Conservation (phyloP, 2,113 vertebrate genomes). For the Pygoscelis antarcticus region DNA sequence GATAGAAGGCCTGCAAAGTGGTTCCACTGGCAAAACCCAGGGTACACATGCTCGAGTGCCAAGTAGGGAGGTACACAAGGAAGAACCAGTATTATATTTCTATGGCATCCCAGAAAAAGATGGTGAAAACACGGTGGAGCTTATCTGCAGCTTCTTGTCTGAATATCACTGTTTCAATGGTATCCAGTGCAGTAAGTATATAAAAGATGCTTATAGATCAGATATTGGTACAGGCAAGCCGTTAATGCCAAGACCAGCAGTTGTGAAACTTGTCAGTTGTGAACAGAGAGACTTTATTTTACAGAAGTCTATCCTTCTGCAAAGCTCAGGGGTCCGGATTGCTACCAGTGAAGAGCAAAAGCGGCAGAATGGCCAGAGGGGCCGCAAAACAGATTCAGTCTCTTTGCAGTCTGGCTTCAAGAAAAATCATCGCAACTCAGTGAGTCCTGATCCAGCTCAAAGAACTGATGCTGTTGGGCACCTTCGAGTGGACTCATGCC, state of each 20-base stretch:
- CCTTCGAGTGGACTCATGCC: background rate
- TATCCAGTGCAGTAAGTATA: slow-evolving; percentile 74
- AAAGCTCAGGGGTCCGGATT: slow-evolving; percentile 74
- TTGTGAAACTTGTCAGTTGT: slow-evolving; percentile 74
- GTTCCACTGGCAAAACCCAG: slow-evolving; percentile 35
- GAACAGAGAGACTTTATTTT: slow-evolving; percentile 81
- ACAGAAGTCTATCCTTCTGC: slow-evolving; percentile 76
- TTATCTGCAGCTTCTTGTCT: slow-evolving; percentile 76
- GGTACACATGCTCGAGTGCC: slow-evolving; percentile 2
- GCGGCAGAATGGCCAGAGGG: background rate
- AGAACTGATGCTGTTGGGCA: background rate
- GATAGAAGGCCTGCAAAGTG: slow-evolving; percentile 90
- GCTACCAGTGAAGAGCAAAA: slow-evolving; percentile 65
- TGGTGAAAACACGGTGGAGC: slow-evolving; percentile 76
- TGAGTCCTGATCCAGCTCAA: slow-evolving; percentile 23
- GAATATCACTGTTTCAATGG: slow-evolving; percentile 78
- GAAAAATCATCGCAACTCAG: slow-evolving; percentile 15
- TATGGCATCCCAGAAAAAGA: slow-evolving; percentile 80
- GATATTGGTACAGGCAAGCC: slow-evolving; percentile 7
- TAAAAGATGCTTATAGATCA: slow-evolving; percentile 78
- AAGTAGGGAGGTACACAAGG: slow-evolving; percentile 9
- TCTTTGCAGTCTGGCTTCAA: slow-evolving; percentile 41
- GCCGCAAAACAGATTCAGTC: slow-evolving; percentile 10
- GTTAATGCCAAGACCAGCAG: slow-evolving; percentile 71
- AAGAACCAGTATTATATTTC: slow-evolving; percentile 76